A percentile compares a stretch with the other conserved stretches of the same genome.
Conservation (phyloP, 2,797 vertebrate genomes). For the Sebastes taczanowskii region DNA sequence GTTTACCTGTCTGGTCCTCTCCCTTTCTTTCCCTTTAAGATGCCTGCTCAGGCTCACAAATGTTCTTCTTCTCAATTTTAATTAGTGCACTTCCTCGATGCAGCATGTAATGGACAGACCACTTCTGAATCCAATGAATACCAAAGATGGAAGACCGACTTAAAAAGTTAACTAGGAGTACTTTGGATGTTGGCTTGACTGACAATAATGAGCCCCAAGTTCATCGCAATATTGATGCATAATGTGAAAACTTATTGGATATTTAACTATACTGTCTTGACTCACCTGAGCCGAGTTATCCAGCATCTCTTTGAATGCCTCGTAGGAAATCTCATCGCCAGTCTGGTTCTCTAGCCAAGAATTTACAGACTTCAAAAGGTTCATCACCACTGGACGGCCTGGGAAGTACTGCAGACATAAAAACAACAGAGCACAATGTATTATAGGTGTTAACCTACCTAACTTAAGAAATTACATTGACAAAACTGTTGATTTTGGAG, state of each 20-base stretch:
- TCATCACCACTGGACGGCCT: slow-evolving; percentile 84
- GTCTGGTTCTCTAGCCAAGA: slow-evolving; percentile 75
- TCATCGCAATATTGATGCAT: neutral
- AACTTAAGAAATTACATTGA: neutral
- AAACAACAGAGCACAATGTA: slow-evolving; percentile 14
- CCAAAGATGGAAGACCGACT: neutral
- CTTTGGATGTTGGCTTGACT: neutral
- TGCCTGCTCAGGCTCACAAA: neutral
- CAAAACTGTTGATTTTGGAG: neutral
- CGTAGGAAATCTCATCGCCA: slow-evolving; percentile 77
- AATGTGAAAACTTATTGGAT: neutral
- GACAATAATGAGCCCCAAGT: neutral
- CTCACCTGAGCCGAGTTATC: slow-evolving; percentile 85
- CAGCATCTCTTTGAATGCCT: slow-evolving; percentile 77
- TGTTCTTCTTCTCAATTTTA: neutral
- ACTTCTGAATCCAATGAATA: slow-evolving; percentile 8
- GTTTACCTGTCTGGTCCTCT: slow-evolving; percentile 15
- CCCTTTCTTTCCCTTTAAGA: neutral
- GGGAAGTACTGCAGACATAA: slow-evolving; percentile 86
- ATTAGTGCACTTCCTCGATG: neutral
- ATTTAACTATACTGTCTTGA: neutral
- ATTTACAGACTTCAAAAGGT: slow-evolving; percentile 78
- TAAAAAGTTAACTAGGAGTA: neutral
- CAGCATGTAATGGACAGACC: neutral
- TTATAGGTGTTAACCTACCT: neutral